Conservation (phyloP, 2,888 invertebrate genomes). For the Lepetodrilus schrolli region DNA sequence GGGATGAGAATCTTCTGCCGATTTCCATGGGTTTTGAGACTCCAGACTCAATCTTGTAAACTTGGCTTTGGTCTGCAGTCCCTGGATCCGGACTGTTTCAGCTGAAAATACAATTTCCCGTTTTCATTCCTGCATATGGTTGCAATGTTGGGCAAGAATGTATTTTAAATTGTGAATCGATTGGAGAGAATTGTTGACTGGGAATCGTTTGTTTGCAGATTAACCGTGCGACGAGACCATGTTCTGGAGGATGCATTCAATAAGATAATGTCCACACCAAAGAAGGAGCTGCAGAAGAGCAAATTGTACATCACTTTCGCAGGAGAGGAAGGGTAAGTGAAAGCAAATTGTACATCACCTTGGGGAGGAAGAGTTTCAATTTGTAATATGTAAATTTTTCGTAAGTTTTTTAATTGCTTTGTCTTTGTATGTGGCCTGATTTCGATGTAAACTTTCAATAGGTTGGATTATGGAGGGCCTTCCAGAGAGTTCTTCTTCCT, state of each 20-base stretch:
- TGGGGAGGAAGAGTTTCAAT: background rate
- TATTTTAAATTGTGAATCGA: background rate
- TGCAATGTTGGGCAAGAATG: background rate
- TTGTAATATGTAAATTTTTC: no score
- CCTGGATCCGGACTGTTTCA: no score
- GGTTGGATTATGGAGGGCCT: slow-evolving; percentile 96
- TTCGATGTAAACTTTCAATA: slow-evolving; percentile 53
- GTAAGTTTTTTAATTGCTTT: no score
- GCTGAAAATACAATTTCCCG: no score
- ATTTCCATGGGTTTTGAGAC: background rate
- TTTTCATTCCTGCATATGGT: background rate
- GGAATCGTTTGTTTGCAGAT: slow-evolving; percentile 80
- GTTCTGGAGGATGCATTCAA: slow-evolving; percentile 96
- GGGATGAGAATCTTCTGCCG: no score
- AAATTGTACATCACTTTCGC: slow-evolving; percentile 89
- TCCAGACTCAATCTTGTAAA: background rate
- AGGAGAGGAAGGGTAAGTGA: slow-evolving; percentile 88
- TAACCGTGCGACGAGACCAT: slow-evolving; percentile 93
- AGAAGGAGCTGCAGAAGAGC: slow-evolving; percentile 95
- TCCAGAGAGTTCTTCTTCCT: slow-evolving; percentile 98
- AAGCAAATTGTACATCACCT: background rate
- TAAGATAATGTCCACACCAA: slow-evolving; percentile 95
- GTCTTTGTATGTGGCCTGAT: no score
- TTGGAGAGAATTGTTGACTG: no score
- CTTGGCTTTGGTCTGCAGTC: background rate